Evolutionary conservation across 1,140 invertebrate species (phyloP).

Genomic region (Aricia agestis): DNA sequence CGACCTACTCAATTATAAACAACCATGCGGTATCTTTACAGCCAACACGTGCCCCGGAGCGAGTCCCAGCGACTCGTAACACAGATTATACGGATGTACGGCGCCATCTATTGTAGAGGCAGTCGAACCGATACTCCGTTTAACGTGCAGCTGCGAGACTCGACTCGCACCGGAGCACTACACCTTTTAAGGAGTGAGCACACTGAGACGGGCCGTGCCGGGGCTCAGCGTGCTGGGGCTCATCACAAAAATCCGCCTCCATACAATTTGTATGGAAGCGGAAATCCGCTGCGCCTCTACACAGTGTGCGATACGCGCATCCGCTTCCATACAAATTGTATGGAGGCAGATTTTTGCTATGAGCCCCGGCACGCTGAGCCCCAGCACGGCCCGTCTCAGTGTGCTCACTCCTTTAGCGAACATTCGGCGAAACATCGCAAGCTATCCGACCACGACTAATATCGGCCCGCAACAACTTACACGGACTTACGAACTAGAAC

Average conservation of each 20-base stretch:
- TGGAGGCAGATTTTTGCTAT: too few relatives aligned
- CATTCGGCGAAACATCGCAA: slow-evolving; percentile 4
- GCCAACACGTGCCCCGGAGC: neutral
- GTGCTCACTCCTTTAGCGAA: too few relatives aligned
- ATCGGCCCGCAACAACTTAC: slow-evolving; percentile 28
- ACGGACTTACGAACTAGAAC: slow-evolving; percentile 34
- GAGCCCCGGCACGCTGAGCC: too few relatives aligned
- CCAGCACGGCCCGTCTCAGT: too few relatives aligned
- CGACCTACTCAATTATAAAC: slow-evolving; percentile 11
- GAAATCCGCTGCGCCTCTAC: too few relatives aligned
- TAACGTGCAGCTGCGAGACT: neutral
- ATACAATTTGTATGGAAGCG: too few relatives aligned
- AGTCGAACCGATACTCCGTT: neutral
- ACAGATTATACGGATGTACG: neutral
- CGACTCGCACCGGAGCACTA: neutral
- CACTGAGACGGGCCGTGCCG: too few relatives aligned
- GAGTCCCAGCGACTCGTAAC: neutral
- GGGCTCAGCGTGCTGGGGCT: too few relatives aligned
- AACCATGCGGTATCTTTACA: neutral
- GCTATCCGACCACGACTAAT: neutral
- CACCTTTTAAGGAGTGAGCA: too few relatives aligned
- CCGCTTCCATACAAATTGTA: too few relatives aligned
- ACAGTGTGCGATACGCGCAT: too few relatives aligned
- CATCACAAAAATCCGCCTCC: too few relatives aligned
- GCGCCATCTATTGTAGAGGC: neutral